Evolutionary conservation across 2,113 vertebrate genomes (phyloP), one percentile per base, ranked within the genome.

Genomic region (Ifrita kowaldi): DNA sequence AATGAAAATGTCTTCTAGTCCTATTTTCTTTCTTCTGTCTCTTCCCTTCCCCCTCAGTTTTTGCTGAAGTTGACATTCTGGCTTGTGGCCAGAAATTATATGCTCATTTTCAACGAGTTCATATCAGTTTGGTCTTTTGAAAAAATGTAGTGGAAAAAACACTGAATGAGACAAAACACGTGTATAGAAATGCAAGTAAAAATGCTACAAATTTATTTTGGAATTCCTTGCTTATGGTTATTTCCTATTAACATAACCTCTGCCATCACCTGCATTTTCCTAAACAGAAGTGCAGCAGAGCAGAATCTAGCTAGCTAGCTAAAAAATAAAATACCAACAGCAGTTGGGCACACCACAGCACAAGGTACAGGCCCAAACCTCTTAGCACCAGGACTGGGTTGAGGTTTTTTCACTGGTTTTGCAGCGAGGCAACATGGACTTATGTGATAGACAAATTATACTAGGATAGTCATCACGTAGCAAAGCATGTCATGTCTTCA

Each of bases 331-430:
- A 39, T 27, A 32, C 9, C 20, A 71, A 33, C 19, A 59, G 17
- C 20, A 56, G 10, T 1, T 60, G 44, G 22, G 15, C 52, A 59
- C 27, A 35, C 19, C 65, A 24, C 24, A 83, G 18, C 39, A 53
- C 47, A 41, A 76, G 23, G 16, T 33, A 59, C 13, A 62, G 41
- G 28, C 35, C 1, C 24, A 71, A 20, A 41, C 1, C 64, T 73
- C 46, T n/a, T 24, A 55, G 18, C 35, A 42, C 10, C 1, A 6
- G 28, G 6, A 50, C 0, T 71, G 10, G 9, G 26, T 22, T 67
- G 50, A 30, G 3, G 2, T 41, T 71, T 94, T 68, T 47, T 3
- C 7, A 64, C 39, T 55, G 13, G 3, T 63, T 90, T 82, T 70
- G n/a, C 32, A 59, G 19, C 57, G 19, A 63, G 37, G 9, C 37